These are phyloP conservation scores for Rafetus swinhoei DNA, from an alignment of 2,113 vertebrate genomes.

Conservation along the genomic window DNA sequence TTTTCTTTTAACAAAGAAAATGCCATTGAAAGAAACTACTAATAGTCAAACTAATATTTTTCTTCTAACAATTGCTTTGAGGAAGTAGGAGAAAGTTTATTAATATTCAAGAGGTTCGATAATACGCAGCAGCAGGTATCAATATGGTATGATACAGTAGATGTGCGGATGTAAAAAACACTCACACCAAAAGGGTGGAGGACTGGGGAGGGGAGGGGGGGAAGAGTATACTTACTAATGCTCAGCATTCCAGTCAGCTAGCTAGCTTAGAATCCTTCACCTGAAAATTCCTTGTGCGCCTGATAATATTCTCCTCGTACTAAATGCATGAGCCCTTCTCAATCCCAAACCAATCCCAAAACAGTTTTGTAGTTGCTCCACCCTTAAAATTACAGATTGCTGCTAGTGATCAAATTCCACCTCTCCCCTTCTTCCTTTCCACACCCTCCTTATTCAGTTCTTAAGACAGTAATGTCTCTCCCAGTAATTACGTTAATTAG, in stretches of 20 bases:
- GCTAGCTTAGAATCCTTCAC: constrained; percentile 30
- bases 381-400: constrained; percentile 48
- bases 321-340: constrained; percentile 26
- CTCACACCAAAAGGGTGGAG: not conserved
- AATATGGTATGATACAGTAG: not conserved
- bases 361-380: constrained; percentile 48
- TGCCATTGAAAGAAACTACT: not conserved
- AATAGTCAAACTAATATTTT: not conserved
- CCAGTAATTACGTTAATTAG: constrained; percentile 51
- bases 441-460: constrained; percentile 12
- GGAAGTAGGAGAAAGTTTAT: not conserved
- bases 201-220: too few species aligned
- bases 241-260: constrained; percentile 12
- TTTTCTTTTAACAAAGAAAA: not conserved
- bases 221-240: constrained; percentile 52
- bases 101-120: rapidly evolving
- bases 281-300: not conserved
- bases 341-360: constrained; percentile 60
- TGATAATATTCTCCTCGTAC: constrained; percentile 13
- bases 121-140: rapidly evolving
- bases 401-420: not conserved
- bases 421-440: constrained; percentile 23
- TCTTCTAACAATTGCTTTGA: not conserved
- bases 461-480: constrained; percentile 33
- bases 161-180: not conserved